Evolutionary conservation across 2,888 invertebrate species (phyloP), one percentile per base, ranked within the genome.

Genomic region (Mythimna impura): DNA sequence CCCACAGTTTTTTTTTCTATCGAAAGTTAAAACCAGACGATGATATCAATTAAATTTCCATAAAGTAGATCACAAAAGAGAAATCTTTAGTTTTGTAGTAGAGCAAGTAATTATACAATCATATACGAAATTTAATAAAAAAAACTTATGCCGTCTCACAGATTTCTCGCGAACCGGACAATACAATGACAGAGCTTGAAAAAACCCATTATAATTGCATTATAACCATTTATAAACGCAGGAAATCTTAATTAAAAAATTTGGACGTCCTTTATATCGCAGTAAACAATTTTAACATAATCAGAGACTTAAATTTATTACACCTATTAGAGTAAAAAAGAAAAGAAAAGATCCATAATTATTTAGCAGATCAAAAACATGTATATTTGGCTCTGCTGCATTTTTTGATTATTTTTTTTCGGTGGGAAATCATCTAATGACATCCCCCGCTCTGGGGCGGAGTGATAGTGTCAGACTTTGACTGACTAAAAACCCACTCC

Each of bases 191-290:
- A 47, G 25, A 66, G 9, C 66, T 60, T 47, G 36, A 50, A 67
- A 50, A 73, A 66, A 58, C 66, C 73, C 73, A 65, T n/a, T 22
- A 9, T 52, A 30, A 50, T 50, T 40, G 8, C 30, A 65, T 58
- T 58, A 30, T 25, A 5, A 50, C 40, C 14, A 6, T 22, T 62
- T 20, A 47, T 50, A 34, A 36, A 30, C 14, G 14, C n/a, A 17
- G 22, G 6, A 52, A 34, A 58, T 52, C 50, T 22, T 50, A 20
- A 57, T 25, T 7, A 17, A 7, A 47, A 20, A 57, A 50, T 57
- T 36, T 8, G 2, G 7, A 0, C 34, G 5, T 50, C 20, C 2
- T 40, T 36, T 50, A 22, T 55, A 14, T 5, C 6, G 22, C 20
- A 12, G 1, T 43, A 6, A n/a, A 52, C 40, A 66, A 66, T 25